Evolutionary conservation across 2,797 vertebrate genomes (phyloP), one percentile per base, ranked within the genome.

Genomic region (Podarcis siculus): DNA sequence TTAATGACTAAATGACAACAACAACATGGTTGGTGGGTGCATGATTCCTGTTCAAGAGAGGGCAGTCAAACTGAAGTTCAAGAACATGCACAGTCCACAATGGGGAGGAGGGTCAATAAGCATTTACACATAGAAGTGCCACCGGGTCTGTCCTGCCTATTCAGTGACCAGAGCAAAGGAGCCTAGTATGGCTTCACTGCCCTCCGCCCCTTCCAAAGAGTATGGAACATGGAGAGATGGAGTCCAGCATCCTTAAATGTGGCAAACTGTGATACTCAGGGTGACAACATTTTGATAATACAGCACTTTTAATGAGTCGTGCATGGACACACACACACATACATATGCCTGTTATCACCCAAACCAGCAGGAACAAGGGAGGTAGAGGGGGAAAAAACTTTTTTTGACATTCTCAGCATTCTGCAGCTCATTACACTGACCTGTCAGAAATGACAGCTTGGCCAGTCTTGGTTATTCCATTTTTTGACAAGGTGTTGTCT

Each of bases 391-490:
- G 21, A 69, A 73, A 89, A 94, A 90, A 89, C 94, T 1, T 79
- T 91, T 89, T 97, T 95, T 1, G 37, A 95, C 96, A 95, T 92
- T 96, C 95, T 97, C 96, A 97, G 95, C 83, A 2, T 90, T 97
- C 96, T 96, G 93, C 93, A 96, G 95, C 96, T 97, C 96, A 96
- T 97, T 97, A 97, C 95, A 96, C 89, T 19, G 0, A 95, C 94
- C 94, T 97, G 97, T 97, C 97, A 97, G 93, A 97, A 97, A 96
- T 97, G 96, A 97, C 97, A 97, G 90, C 95, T 95, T 95, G 96
- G 95, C 93, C 89, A 85, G 92, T 93, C 92, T 96, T 95, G 94
- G 96, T 95, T 97, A 97, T 96, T 95, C 96, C 95, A 95, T 90
- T 92, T 91, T 92, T 95, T 97, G 97, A 97, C 97, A 97, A 96